phyloP scores from a whole-genome alignment of 37 sponge, comb jelly and placozoan species.

The Eunapius fragilis region DNA sequence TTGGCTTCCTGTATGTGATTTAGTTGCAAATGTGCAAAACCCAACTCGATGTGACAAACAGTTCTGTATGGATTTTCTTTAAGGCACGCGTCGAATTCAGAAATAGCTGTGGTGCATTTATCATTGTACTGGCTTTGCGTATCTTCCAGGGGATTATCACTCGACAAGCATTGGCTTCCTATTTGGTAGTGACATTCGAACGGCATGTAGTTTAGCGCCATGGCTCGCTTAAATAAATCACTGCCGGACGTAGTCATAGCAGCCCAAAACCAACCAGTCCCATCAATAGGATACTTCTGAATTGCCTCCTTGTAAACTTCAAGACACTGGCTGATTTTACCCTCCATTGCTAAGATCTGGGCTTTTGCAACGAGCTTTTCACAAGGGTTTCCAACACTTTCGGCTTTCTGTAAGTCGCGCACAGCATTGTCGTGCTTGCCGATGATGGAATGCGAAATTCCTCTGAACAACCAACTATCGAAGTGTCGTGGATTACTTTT shows the following conservation, averaged over 20 bases:
- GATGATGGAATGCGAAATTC: neutral
- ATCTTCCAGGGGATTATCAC: neutral
- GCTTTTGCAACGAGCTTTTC: neutral
- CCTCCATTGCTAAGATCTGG: neutral
- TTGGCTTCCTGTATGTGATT: neutral
- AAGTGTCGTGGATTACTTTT: neutral
- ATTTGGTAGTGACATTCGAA: neutral
- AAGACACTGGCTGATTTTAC: neutral
- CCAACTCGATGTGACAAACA: neutral
- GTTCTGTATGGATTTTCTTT: neutral
- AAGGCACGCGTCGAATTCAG: neutral
- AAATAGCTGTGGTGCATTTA: neutral
- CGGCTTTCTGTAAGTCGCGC: neutral
- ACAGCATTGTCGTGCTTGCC: neutral
- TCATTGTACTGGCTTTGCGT: neutral
- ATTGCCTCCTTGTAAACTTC: neutral
- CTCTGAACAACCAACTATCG: neutral
- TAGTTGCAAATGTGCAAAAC: neutral
- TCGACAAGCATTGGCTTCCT: neutral
- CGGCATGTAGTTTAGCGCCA: neutral
- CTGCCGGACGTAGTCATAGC: neutral
- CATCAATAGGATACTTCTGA: neutral
- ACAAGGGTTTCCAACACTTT: neutral
- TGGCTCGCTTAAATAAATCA: neutral
- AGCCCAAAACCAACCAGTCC: neutral